Evolutionary conservation across 1,140 invertebrate species (phyloP).

Genomic region (Telenomus remus): DNA sequence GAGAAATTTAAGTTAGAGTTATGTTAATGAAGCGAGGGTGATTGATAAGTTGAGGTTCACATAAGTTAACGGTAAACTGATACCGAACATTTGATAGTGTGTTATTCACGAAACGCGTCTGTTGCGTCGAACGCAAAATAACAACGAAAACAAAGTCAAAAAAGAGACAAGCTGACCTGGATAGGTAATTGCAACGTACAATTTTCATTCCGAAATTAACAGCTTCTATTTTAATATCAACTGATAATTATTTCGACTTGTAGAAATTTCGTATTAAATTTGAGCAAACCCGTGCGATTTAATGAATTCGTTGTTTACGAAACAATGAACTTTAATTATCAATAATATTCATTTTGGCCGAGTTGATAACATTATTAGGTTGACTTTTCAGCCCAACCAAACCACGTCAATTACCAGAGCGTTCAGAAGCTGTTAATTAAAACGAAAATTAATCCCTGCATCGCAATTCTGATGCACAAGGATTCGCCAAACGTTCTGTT

Average conservation of each 20-base stretch:
- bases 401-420: conserved; percentile 17
- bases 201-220: no score
- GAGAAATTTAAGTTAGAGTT: conserved; percentile 26
- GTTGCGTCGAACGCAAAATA: no score
- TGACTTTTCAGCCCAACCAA: conserved; percentile 20
- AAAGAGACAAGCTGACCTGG: no score
- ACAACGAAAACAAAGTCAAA: no score
- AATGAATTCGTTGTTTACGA: conserved; percentile 12
- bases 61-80: conserved; percentile 2
- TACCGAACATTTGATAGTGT: not conserved
- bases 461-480: no score
- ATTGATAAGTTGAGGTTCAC: conserved; percentile 28
- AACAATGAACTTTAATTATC: conserved; percentile 21
- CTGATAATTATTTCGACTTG: no score
- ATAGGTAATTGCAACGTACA: no score
- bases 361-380: conserved; percentile 22
- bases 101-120: not conserved
- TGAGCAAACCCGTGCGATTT: no score
- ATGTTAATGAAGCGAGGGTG: conserved; percentile 20
- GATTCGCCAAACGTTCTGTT: no score
- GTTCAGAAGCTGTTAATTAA: conserved; percentile 28
- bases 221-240: no score
- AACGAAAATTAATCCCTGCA: conserved; percentile 31
- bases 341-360: conserved; percentile 19
- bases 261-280: no score